Evolutionary conservation across 2,797 vertebrate genomes (phyloP).

Genomic region (Pangasius sanitwongsei): DNA sequence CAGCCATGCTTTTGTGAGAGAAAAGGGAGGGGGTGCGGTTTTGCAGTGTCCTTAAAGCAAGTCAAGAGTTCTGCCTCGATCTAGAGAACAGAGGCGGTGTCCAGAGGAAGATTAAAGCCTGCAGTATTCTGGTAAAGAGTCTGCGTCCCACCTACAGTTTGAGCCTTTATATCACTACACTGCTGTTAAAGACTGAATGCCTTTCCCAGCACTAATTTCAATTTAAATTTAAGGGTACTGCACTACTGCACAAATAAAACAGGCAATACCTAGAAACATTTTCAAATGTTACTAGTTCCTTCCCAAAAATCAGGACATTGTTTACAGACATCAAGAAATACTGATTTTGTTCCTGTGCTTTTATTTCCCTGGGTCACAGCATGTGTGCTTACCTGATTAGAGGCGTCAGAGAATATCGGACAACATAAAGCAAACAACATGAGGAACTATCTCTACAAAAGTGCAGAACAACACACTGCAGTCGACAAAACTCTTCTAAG

Average conservation of each 20-base stretch:
- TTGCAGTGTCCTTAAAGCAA: constrained; percentile 36
- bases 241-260: not conserved
- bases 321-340: constrained; percentile 8
- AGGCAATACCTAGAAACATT: not conserved
- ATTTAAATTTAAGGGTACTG: not conserved
- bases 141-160: constrained; percentile 11
- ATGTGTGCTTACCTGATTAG: constrained; percentile 37
- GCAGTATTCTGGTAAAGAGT: constrained; percentile 22
- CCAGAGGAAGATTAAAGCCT: constrained; percentile 42
- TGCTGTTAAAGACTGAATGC: not conserved
- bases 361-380: constrained; percentile 17
- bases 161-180: not conserved
- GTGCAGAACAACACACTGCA: not conserved
- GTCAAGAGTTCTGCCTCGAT: constrained; percentile 25
- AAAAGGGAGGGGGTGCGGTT: constrained; percentile 25
- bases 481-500: not conserved
- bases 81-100: constrained; percentile 27
- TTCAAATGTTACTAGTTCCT: not conserved
- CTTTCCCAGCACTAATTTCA: not conserved
- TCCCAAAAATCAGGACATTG: not conserved
- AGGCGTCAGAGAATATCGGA: constrained; percentile 25
- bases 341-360: not conserved
- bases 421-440: constrained; percentile 31
- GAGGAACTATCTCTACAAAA: constrained; percentile 4
- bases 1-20: not conserved